Percentiles rank a stretch among this genome's conserved stretches.
Evolutionary conservation across 1,140 invertebrate genomes (phyloP).

Genomic region (Aplysia californica): DNA sequence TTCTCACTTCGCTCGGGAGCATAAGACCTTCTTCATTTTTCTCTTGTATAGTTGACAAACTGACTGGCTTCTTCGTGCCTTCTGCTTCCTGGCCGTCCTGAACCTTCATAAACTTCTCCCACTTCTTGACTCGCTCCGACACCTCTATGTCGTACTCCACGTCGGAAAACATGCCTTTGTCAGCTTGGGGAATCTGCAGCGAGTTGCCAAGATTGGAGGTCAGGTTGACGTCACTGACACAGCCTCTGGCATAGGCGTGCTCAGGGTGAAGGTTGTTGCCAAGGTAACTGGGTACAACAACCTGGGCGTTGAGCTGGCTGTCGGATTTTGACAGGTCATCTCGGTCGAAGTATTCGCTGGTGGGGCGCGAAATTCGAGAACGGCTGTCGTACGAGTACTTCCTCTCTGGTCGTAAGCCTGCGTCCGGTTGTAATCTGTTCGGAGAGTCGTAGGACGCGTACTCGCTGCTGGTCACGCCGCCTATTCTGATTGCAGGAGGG

Average conservation of each 20-base stretch:
- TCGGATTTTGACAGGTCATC: constrained; percentile 60
- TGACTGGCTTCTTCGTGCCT: constrained; percentile 34
- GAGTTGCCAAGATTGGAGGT: constrained; percentile 7
- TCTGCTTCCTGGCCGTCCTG: background rate
- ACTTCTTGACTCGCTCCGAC: constrained; percentile 59
- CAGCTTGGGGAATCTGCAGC: constrained; percentile 29
- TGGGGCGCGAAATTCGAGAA: constrained; percentile 17
- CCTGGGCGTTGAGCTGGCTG: constrained; percentile 48
- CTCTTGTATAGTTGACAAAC: constrained; percentile 38
- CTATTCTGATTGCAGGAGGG: too few species aligned
- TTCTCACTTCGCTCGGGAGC: constrained; percentile 34
- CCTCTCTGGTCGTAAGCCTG: too few species aligned
- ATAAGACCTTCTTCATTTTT: constrained; percentile 32
- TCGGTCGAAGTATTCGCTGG: constrained; percentile 34
- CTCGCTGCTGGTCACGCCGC: too few species aligned
- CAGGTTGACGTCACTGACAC: constrained; percentile 30
- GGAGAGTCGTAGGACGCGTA: background rate
- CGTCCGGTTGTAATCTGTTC: constrained; percentile 10
- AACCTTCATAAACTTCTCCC: constrained; percentile 58
- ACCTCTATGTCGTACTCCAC: constrained; percentile 64
- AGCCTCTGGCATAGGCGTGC: constrained; percentile 17
- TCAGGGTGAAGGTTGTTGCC: constrained; percentile 34
- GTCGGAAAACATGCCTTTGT: constrained; percentile 62
- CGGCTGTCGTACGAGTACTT: constrained; percentile 40
- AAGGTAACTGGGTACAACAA: constrained; percentile 23